Percentiles rank a stretch among this genome's conserved stretches.
Evolutionary conservation across 1,140 invertebrate genomes (phyloP).

Genomic region (Mercenaria mercenaria): DNA sequence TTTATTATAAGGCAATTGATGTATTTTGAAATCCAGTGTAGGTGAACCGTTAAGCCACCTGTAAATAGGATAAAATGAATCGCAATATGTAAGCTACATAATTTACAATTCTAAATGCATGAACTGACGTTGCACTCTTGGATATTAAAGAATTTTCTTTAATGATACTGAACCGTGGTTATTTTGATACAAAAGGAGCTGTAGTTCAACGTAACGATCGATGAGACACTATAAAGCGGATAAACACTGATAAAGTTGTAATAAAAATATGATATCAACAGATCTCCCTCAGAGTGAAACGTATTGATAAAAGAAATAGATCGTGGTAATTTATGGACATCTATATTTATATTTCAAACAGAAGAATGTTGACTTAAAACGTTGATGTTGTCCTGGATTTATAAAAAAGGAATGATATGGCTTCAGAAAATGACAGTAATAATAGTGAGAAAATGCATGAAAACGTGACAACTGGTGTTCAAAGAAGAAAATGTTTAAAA

Average conservation of each 20-base stretch:
- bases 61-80: too few relatives aligned
- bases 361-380: neutral
- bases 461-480: neutral
- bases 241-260: neutral
- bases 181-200: too few relatives aligned
- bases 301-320: neutral
- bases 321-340: neutral
- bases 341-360: neutral
- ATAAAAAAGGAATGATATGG: neutral
- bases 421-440: neutral
- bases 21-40: too few relatives aligned
- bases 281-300: neutral
- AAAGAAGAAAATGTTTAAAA: neutral
- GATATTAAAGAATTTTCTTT: too few relatives aligned
- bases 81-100: too few relatives aligned
- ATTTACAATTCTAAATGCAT: too few relatives aligned
- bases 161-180: too few relatives aligned
- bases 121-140: too few relatives aligned
- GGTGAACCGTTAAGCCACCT: too few relatives aligned
- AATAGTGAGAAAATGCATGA: neutral
- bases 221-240: neutral
- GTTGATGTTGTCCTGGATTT: neutral
- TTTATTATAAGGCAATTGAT: too few relatives aligned
- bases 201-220: too few relatives aligned
- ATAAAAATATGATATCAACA: neutral